Evolutionary conservation across 2,113 vertebrate genomes (phyloP), one percentile per base, ranked within the genome.

Genomic region (Macquaria ambigua): DNA sequence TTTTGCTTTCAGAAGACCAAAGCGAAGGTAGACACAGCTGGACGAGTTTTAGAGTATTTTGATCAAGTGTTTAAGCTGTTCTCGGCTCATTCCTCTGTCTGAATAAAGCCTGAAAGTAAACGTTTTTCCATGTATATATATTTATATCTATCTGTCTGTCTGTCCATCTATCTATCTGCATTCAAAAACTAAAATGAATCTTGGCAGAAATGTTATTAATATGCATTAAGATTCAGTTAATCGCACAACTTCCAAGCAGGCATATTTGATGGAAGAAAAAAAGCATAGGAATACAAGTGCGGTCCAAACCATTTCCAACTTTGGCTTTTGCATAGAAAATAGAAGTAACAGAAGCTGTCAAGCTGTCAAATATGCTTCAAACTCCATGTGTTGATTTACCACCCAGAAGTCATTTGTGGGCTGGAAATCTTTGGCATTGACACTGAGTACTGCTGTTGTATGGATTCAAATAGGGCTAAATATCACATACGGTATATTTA

Each of bases 281-380:
- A 66, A 56, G 43, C 39, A 74, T 15, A 28, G 25, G 41, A 72
- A 72, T 48, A 50, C 16, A 37, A 28, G 50, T 28, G 10, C 37
- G 23, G 71, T 72, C 37, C 18, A 79, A 74, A 56, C 59, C 66
- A 66, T 79, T 79, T 84, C 53, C 55, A 83, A 20, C 12, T 21
- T 56, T 74, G 28, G 46, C 31, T 46, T 77, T 74, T 84, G 28
- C 70, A 82, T 28, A 23, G 53, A 86, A 84, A 89, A 79, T 6
- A 77, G 21, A 68, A 62, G 62, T 77, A 79, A 85, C 43, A 39
- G 61, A 81, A 81, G 72, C 86, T 83, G 86, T 90, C 83, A 86
- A 86, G 46, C 78, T 88, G 85, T 86, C 86, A 87, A 25, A 68
- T n/a, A 69, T 1, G 6, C 59, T 87, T 90, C 59, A 73, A 59